Evolutionary conservation across 2,888 invertebrate species (phyloP), one percentile per base, ranked within the genome.

Genomic region (Polyommatus icarus): DNA sequence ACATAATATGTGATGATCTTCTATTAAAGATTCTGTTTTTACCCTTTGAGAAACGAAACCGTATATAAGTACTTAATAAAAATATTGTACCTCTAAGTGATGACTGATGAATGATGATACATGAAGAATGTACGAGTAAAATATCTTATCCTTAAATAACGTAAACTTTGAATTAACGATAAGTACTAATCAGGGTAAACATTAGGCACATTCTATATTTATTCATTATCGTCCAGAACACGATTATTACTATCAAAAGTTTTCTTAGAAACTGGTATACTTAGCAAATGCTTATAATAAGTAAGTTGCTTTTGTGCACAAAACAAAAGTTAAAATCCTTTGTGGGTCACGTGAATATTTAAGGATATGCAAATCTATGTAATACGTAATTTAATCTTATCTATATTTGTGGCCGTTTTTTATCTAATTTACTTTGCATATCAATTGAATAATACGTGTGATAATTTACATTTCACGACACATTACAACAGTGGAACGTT

Each of bases 341-440:
- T 7, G 18, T 57, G n/a, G n/a, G 57, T n/a, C 18, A 54, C 10
- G 3, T 57, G 57, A 50, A 50, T 4, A 50, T 15, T 5, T 59
- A 7, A 20, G 5, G 20, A 20, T 10, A 20, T 20, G 8, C 59
- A 59, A 59, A 20, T 20, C n/a, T n/a, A 61, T 61, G 61, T 15
- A 67, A 29, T 15, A 15, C 24, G 32, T 67, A 67, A 15, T 15
- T 10, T 67, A 32, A 32, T 67, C 67, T 67, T 67, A 67, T 67
- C 67, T 20, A 18, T 32, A 32, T 29, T 67, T 32, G 32, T 32
- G 0, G 7, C 29, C 29, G 24, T 18, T 32, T 67, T 67, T 67
- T 67, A 67, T 67, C 67, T 29, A 32, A 67, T 67, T 67, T 67
- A 67, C 29, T 67, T 67, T 67, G 5, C 67, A 67, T 32, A 67